Base-by-base conservation (phyloP, 2,113 vertebrate genomes). In the Serinus canaria region DNA sequence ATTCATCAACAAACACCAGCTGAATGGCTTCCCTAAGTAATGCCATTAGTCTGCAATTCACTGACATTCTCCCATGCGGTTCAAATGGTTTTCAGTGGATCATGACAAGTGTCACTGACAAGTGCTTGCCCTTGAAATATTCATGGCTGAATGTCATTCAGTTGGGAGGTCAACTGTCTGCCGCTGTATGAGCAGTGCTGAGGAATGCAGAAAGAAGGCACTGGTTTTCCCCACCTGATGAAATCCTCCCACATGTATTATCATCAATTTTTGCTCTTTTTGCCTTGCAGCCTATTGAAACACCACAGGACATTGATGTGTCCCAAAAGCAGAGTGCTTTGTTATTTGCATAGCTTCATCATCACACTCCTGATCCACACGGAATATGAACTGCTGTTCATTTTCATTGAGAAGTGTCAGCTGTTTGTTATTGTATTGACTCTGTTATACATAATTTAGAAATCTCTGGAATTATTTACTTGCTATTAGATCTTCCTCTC, bases 381-480 rank as follows among this genome's bases (percentile, higher is more conserved):
- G 93, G 90, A 89, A 94, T 97, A 96, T 46, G 91, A 97, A 91
- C 81, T 89, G 76, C 21, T 97, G 52, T 72, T 96, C 89, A 96
- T 97, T 82, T 96, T 95, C 63, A 92, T 89, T 91, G 88, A 97
- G 78, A 97, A 97, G 93, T 83, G 96, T 60, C 95, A 97, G 83
- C 62, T 97, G 39, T 92, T 96, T 92, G 82, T 96, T 83, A 92
- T 91, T 28, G 89, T 37, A 2, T 70, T 91, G 83, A 87, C 78
- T 86, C 47, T 96, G 59, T 90, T 97, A 78, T 85, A 94, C 33
- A 62, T 91, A 35, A 96, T 94, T 96, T 30, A 56, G 97, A 97
- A 92, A 91, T 14, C 74, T 97, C 49, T 96, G 89, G 58, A 97
- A 96, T 67, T 96, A 96, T 50, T 93, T 94, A 75, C 62, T 90